Evolutionary conservation across 2,888 invertebrate genomes (phyloP).

Genomic region (Chrysodeixis includens): DNA sequence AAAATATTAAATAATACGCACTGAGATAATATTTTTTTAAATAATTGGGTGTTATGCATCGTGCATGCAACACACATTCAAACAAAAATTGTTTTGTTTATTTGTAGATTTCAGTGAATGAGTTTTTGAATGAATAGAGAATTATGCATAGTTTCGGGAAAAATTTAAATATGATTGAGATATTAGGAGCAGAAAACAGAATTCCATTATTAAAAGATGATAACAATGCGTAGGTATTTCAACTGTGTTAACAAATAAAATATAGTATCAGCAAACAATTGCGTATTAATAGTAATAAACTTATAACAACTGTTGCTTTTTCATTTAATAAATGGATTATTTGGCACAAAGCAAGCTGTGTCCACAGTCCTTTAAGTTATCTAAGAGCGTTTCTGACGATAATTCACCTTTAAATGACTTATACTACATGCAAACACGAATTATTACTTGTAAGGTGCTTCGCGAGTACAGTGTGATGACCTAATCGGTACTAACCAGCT

Average conservation of each 20-base stretch:
- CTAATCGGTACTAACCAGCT: slow-evolving; percentile 31
- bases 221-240: not conserved
- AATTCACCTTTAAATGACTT: slow-evolving; percentile 21
- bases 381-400: not conserved
- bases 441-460: slow-evolving; percentile 6
- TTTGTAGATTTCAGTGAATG: not conserved
- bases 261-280: not conserved
- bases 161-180: not conserved
- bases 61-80: not conserved
- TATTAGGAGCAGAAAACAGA: not conserved
- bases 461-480: slow-evolving; percentile 36
- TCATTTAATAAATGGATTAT: slow-evolving; percentile 7
- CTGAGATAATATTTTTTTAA: not conserved
- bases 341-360: slow-evolving; percentile 11
- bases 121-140: not conserved
- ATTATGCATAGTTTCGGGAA: not conserved
- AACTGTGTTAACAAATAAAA: slow-evolving; percentile 1
- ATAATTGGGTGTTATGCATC: not conserved
- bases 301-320: slow-evolving; percentile 7
- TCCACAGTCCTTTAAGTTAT: slow-evolving; percentile 5
- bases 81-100: slow-evolving; percentile 2
- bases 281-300: not conserved
- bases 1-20: not conserved
- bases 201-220: slow-evolving; percentile 4
- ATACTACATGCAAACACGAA: slow-evolving; percentile 14